Evolutionary conservation across 2,888 invertebrate species (phyloP), one percentile per base, ranked within the genome.

Genomic region (Neoascia interrupta): DNA sequence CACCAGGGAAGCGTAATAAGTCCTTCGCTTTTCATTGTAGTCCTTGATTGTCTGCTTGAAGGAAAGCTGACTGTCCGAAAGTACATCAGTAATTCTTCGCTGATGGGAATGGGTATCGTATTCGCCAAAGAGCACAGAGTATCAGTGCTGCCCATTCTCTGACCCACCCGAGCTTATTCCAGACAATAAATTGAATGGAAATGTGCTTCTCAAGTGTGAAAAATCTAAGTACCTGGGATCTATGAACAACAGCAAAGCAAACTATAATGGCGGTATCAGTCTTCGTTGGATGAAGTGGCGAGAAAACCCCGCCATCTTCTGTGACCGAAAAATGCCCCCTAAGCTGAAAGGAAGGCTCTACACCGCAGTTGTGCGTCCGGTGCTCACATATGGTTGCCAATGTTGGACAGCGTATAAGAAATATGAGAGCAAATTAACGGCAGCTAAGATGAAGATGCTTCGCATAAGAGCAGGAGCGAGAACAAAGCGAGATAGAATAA

Each of bases 21-120:
- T 36, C 5, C 4, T 1, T 36, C 11, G 36, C 36, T 36, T 1
- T 36, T 36, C 11, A 36, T 6, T 36, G n/a, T n/a, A 4, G 8
- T 36, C 36, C 36, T 36, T 36, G 11, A 36, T 36, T 36, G n/a
- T 36, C 36, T 36, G 8, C 36, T 36, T 36, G 36, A 36, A 36
- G 1, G 5, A 36, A 3, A 26, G 8, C 5, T 26, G 26, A 8
- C 26, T 4, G 26, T 5, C 26, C 26, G 5, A 26, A 26, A 5
- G 26, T 26, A 8, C 26, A 26, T 26, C 26, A 26, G 4, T 5
- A 5, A 26, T 26, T 26, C 26, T 26, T 26, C 8, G 26, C 26
- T 26, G 26, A 26, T 8, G 26, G 4, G 8, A 4, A 26, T 26
- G 26, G 26, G 8, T 26, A 26, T 26, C 26, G 26, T 26, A 26